A percentile compares a stretch with the other conserved stretches of the same genome.
These are phyloP conservation scores for Saturnia japonica DNA, from an alignment of 2,888 invertebrate genomes.

Conservation along the genomic window DNA sequence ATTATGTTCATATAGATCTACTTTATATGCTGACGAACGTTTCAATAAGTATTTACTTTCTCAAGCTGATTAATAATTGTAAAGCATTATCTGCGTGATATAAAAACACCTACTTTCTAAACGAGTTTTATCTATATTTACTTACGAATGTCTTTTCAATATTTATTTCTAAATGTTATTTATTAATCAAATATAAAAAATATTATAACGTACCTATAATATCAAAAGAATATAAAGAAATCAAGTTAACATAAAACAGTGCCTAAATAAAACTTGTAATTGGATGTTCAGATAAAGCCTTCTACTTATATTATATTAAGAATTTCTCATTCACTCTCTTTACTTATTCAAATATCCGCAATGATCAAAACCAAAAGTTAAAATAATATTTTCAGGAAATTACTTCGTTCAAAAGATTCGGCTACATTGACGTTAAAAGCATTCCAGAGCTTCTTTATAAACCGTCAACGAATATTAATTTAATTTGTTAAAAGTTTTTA, in stretches of 20 bases:
- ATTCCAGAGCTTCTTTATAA: conserved; percentile 73
- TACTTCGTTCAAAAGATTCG: conserved; percentile 38
- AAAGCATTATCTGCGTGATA: neutral
- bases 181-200: neutral
- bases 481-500: conserved; percentile 73
- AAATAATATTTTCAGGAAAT: conserved; percentile 56
- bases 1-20: too few relatives aligned
- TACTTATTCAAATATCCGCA: conserved; percentile 60
- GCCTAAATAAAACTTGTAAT: neutral
- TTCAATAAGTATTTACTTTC: too few relatives aligned
- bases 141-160: neutral
- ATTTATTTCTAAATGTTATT: neutral
- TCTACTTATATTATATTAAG: conserved; percentile 40
- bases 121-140: neutral
- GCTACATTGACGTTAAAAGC: conserved; percentile 69
- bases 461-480: conserved; percentile 72
- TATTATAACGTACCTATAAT: neutral
- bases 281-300: conserved; percentile 5
- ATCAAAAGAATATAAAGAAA: neutral
- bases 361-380: conserved; percentile 51
- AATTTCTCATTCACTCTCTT: conserved; percentile 48
- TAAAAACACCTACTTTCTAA: neutral
- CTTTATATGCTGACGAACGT: too few relatives aligned
- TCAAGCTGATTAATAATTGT: too few relatives aligned
- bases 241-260: neutral